Conservation (phyloP, 2,888 invertebrate species). For the Drosophila mimetica region DNA sequence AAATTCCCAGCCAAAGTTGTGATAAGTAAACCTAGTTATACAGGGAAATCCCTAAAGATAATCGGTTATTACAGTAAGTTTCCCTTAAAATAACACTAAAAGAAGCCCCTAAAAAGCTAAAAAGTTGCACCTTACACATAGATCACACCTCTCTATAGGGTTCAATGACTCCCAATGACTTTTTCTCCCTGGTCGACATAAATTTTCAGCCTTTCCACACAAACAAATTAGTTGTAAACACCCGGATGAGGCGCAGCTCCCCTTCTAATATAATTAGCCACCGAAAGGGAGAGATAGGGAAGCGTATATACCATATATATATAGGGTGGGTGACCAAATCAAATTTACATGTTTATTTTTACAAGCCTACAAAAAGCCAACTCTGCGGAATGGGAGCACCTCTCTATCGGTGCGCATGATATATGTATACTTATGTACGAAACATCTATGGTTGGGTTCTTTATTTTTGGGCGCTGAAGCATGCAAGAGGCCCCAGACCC, state of each 20-base stretch:
- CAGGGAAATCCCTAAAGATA: background rate
- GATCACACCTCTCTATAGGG: conserved; percentile 21
- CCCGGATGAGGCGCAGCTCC: conserved; percentile 26
- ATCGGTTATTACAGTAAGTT: too few relatives aligned
- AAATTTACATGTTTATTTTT: conserved; percentile 72
- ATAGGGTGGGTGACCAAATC: conserved; percentile 57
- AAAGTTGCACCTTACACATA: conserved; percentile 2
- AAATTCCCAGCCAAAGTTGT: background rate
- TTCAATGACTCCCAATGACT: conserved; percentile 62
- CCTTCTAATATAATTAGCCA: conserved; percentile 65
- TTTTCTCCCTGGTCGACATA: conserved; percentile 29
- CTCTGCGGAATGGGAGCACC: conserved; percentile 30
- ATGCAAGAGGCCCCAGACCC: conserved; percentile 76
- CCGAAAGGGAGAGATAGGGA: conserved; percentile 43
- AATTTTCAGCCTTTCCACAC: conserved; percentile 42
- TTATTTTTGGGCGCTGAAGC: conserved; percentile 69
- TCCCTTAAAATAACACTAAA: background rate
- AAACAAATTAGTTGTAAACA: conserved; percentile 39
- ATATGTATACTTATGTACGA: conserved; percentile 4
- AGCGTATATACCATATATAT: background rate
- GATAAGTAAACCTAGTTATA: background rate
- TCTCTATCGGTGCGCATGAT: conserved; percentile 35
- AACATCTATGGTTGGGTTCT: conserved; percentile 23
- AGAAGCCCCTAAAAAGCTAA: background rate
- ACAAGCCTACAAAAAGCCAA: conserved; percentile 53